phyloP scores from a whole-genome alignment of 2,888 invertebrate genomes.

The Pyrochroa serraticornis region DNA sequence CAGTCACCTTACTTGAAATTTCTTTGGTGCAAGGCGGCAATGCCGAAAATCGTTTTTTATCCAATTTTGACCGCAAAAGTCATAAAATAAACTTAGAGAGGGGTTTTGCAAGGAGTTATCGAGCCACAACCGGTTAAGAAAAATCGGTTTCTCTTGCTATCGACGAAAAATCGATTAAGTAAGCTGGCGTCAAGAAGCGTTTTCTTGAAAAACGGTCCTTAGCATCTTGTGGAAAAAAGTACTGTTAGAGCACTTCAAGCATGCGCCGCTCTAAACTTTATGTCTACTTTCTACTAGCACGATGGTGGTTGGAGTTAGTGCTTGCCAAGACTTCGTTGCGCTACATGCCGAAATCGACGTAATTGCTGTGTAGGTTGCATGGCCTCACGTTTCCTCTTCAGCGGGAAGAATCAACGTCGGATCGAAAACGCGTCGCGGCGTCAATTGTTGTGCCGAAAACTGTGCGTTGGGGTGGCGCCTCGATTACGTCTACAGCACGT shows the following conservation, averaged over 20 bases:
- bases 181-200: not conserved
- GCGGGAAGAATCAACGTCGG: conserved; percentile 15
- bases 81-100: too few relatives aligned
- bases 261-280: conserved; percentile 48
- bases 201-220: conserved; percentile 4
- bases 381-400: conserved; percentile 11
- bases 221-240: conserved; percentile 40
- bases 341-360: conserved; percentile 38
- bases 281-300: conserved; percentile 54
- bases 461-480: conserved; percentile 7
- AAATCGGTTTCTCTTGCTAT: not conserved
- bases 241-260: conserved; percentile 48
- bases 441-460: not conserved
- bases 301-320: conserved; percentile 48
- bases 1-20: too few relatives aligned
- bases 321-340: conserved; percentile 50
- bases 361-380: conserved; percentile 32
- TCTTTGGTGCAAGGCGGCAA: too few relatives aligned
- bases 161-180: not conserved
- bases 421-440: not conserved
- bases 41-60: too few relatives aligned
- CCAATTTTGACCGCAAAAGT: too few relatives aligned
- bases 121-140: too few relatives aligned
- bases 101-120: too few relatives aligned
- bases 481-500: conserved; percentile 14